Evolutionary conservation across 2,113 vertebrate species (phyloP).

Genomic region (Brienomyrus brachyistius): DNA sequence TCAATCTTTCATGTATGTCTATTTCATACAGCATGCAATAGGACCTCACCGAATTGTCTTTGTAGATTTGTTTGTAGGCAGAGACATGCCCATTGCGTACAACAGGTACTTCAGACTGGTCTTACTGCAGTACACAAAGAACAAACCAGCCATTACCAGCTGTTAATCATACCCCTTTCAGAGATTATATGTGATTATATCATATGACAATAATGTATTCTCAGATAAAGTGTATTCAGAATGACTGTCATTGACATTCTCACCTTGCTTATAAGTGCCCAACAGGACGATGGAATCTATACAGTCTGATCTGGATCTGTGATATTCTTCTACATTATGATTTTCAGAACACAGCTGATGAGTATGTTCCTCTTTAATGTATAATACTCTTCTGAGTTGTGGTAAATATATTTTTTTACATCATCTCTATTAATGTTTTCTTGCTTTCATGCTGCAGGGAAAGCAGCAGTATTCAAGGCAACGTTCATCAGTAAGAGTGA

Average conservation of each 20-base stretch:
- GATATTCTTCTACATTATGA: not conserved
- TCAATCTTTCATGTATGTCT: not conserved
- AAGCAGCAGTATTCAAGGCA: not conserved
- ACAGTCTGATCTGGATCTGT: not conserved
- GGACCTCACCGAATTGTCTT: not conserved
- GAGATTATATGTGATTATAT: not conserved
- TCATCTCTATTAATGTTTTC: not conserved
- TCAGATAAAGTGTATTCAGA: not conserved
- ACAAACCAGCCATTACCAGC: not conserved
- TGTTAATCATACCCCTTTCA: not conserved
- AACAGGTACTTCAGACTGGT: not conserved
- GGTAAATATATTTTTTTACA: not conserved
- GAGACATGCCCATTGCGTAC: not conserved
- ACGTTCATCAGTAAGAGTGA: not conserved
- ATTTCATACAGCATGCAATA: not conserved
- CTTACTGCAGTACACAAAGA: not conserved
- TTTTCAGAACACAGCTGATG: not conserved
- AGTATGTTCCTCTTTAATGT: not conserved
- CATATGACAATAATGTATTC: not conserved
- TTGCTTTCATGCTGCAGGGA: not conserved
- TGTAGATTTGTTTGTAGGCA: not conserved
- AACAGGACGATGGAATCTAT: not conserved
- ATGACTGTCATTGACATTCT: not conserved
- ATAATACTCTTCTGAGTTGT: not conserved
- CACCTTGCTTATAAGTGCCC: not conserved